Evolutionary conservation across 2,888 invertebrate genomes (phyloP).

Genomic region (Drosophila anomelani): DNA sequence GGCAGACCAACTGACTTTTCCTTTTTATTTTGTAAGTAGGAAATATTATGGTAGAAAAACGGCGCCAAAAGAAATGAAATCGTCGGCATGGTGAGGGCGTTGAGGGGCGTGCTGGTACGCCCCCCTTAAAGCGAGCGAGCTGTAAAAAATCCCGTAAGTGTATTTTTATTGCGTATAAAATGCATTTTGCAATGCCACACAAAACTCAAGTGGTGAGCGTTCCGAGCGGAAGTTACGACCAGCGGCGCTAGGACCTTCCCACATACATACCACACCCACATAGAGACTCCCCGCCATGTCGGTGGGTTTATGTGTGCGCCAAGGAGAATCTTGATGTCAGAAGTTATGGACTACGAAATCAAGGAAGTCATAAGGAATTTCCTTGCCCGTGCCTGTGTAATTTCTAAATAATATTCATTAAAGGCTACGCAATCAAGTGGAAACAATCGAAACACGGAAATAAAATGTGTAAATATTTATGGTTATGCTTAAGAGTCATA

Average conservation of each 20-base stretch:
- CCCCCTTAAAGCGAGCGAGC: conserved; percentile 47
- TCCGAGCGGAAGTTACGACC: conserved; percentile 75
- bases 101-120: conserved; percentile 9
- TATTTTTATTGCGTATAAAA: conserved; percentile 80
- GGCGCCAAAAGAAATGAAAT: conserved; percentile 56
- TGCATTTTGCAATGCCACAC: conserved; percentile 79
- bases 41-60: conserved; percentile 73
- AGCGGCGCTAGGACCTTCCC: conserved; percentile 40
- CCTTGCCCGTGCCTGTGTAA: conserved; percentile 11
- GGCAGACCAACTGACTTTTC: conserved; percentile 60
- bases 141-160: conserved; percentile 74
- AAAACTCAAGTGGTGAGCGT: conserved; percentile 71
- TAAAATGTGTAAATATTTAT: conserved; percentile 17
- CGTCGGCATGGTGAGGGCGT: conserved; percentile 26
- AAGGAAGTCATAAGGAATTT: conserved; percentile 31
- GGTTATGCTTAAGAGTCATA: conserved; percentile 6
- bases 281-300: conserved; percentile 13
- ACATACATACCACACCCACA: conserved; percentile 18
- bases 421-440: conserved; percentile 11
- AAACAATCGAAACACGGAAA: conserved; percentile 8
- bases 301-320: conserved; percentile 34
- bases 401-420: conserved; percentile 30
- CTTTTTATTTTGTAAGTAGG: conserved; percentile 68
- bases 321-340: conserved; percentile 35
- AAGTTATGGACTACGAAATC: conserved; percentile 45